Evolutionary conservation across 2,797 vertebrate species (phyloP), one percentile per base, ranked within the genome.

Genomic region (Muraenolepis orangiensis): DNA sequence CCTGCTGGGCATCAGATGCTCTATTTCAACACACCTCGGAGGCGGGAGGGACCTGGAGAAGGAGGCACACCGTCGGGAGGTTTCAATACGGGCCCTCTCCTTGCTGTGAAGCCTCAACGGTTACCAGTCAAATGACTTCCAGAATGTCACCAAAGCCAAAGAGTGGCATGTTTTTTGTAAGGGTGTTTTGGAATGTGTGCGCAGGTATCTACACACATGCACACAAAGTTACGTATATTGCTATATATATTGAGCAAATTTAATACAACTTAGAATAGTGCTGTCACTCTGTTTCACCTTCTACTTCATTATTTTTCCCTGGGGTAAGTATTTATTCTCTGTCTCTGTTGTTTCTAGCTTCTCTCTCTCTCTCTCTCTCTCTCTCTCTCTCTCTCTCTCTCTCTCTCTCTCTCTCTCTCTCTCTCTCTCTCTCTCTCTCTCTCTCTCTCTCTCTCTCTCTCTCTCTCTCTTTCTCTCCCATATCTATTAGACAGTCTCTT

Each of bases 401-500:
- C 78, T 72, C 74, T 71, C 74, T 75, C 74, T 69, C 83, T 87
- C 86, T 81, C 74, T 73, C 76, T 61, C 77, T 75, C 72, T 70
- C 75, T 51, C 36, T 38, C 36, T 71, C 30, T 72, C 72, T 75
- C 67, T 30, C 57, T 23, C 72, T 76, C 32, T 51, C 30, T 11
- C 75, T 70, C n/a, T 32, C 74, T 77, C 82, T 67, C 72, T 74
- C 13, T 74, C 78, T 70, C 29, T 51, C 40, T 28, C 34, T 42
- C 69, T 78, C 69, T 77, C 66, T 76, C 74, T 80, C 78, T 80
- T 74, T 73, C 76, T 57, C 78, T 75, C 72, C 68, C 76, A 38
- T 73, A 79, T 76, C 74, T 81, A 84, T 87, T 87, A 82, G 76
- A 74, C 76, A 57, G 78, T 75, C 72, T 70, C 75, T 57, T n/a